Evolutionary conservation across 2,888 invertebrate species (phyloP).

Genomic region (Drosophila rubida): DNA sequence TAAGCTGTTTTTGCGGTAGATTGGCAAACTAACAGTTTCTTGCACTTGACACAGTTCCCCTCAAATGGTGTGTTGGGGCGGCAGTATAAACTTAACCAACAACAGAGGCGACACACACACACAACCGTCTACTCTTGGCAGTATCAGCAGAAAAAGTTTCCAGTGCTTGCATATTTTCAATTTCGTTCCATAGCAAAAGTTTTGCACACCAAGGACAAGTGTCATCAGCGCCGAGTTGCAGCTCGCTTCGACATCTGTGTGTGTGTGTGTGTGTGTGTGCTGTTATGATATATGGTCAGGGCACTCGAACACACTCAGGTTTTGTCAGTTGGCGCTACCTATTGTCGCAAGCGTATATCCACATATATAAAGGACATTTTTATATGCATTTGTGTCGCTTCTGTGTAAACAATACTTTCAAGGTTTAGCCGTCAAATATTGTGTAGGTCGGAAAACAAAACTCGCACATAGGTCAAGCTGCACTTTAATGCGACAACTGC

Average conservation of each 20-base stretch:
- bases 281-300: constrained; percentile 51
- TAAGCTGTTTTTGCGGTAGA: neutral
- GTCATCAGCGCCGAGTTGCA: constrained; percentile 43
- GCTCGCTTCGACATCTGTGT: constrained; percentile 18
- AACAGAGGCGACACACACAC: constrained; percentile 28
- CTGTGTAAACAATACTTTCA: constrained; percentile 63
- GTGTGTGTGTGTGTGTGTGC: constrained; percentile 22
- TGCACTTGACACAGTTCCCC: constrained; percentile 70
- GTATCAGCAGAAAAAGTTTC: constrained; percentile 63
- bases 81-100: constrained; percentile 42
- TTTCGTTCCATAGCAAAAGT: constrained; percentile 69
- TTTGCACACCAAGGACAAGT: constrained; percentile 75
- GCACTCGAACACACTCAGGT: constrained; percentile 25
- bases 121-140: constrained; percentile 19
- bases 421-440: constrained; percentile 40
- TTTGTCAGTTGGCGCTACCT: constrained; percentile 32
- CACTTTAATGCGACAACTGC: constrained; percentile 22
- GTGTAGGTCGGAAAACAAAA: constrained; percentile 27
- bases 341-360: constrained; percentile 50
- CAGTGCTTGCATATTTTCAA: constrained; percentile 73
- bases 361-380: constrained; percentile 26
- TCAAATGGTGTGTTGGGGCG: constrained; percentile 7
- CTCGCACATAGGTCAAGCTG: constrained; percentile 57
- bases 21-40: constrained; percentile 14
- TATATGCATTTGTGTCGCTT: constrained; percentile 19